Base-by-base conservation (phyloP, 2,797 vertebrate species). In the Acanthornis magna region DNA sequence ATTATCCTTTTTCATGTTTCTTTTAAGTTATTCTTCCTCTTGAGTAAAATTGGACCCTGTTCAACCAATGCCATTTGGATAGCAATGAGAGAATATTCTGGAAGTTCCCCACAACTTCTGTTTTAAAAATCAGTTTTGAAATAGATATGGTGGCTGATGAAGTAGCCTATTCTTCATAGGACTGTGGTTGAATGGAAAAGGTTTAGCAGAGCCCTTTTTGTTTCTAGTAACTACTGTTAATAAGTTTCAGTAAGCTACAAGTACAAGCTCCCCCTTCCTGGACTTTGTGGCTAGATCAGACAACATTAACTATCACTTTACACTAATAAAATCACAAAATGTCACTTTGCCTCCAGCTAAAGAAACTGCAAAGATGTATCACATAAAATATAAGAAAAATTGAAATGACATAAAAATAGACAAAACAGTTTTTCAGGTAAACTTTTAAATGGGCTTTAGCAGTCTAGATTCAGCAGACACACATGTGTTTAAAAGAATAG, bases 371-470 rank as follows among this genome's bases (percentile, higher is more conserved):
- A 96, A 92, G 47, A 77, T 42, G 47, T 34, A 66, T 29, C 34
- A 76, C 16, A 83, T 25, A 94, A 95, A 85, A 88, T 51, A 73
- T 5, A 95, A 93, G 50, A 58, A 88, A 96, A 97, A 27, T 5
- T 81, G 72, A 96, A 96, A 93, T 63, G 8, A 73, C 23, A 85
- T 75, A 65, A 85, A 95, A 86, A 63, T n/a, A 77, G 66, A 91
- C 82, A 85, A 95, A 95, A 92, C n/a, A 68, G 63, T 30, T 93
- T 95, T 96, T 89, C 85, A 79, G 36, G 58, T 89, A 48, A 91
- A 93, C 43, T 96, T 96, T 96, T 86, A 96, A 55, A 81, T 93
- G 73, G 85, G 48, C 43, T 85, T 95, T 55, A 88, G 58, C 48
- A 89, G 58, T 88, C 60, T 91, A 88, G 87, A 89, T 93, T 50